Conservation (phyloP, 2,113 vertebrate species). For the Anolis carolinensis region DNA sequence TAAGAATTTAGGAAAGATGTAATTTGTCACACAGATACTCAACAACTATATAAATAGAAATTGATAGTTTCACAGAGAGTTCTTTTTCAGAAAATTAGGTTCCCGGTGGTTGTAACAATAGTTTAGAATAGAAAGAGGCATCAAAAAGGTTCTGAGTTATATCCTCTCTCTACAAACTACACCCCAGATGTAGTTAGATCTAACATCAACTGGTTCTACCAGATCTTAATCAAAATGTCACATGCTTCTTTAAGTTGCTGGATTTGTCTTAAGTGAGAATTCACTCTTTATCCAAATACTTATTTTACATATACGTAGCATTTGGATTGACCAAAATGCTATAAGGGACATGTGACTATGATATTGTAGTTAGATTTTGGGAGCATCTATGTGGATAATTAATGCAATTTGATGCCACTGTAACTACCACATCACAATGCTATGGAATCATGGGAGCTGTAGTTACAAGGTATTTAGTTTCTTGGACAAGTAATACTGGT, state of each 20-base stretch:
- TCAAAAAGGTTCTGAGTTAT: neutral
- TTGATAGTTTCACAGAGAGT: neutral
- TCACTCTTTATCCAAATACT: neutral
- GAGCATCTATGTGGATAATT: no score
- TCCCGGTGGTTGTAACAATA: neutral
- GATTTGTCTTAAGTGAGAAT: neutral
- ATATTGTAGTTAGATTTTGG: no score
- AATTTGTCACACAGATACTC: slow-evolving; percentile 63
- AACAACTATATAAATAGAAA: slow-evolving; percentile 50
- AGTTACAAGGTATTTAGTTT: no score
- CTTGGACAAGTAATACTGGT: no score
- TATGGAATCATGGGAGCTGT: no score
- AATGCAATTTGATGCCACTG: no score
- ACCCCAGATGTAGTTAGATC: neutral
- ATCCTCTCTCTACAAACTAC: neutral
- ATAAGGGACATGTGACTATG: no score
- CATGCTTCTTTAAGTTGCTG: no score
- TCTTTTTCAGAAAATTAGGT: slow-evolving; percentile 34
- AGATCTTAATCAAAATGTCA: neutral
- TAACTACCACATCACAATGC: no score
- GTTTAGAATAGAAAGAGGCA: neutral
- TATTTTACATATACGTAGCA: no score
- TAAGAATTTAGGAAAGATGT: slow-evolving; percentile 62
- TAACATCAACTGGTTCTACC: neutral
- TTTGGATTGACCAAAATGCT: no score